Evolutionary conservation across 2,888 invertebrate genomes (phyloP), one percentile per base, ranked within the genome.

Genomic region (Ctena decussata): DNA sequence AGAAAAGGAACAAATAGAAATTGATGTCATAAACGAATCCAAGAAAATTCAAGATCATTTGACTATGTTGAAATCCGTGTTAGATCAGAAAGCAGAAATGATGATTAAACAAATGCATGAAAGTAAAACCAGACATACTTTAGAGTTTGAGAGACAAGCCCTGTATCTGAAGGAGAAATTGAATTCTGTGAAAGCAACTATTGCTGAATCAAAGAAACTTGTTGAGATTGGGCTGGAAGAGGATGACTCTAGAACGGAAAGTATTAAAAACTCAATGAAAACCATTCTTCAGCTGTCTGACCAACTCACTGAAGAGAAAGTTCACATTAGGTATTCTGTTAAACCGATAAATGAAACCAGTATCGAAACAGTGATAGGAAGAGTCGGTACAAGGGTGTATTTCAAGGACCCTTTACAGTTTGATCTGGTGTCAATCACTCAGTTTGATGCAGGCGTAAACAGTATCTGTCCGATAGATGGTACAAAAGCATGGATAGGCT

Each of bases 381-480:
- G 75, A 24, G 78, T 86, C 44, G 88, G 88, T 21, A 85, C 85
- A 0, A 76, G 88, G 2, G 88, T 88, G 11, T 88, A 86, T 37
- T 57, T 88, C 8, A 85, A 70, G 15, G 44, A 72, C n/a, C 84
- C 86, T 21, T 49, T 88, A 27, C 65, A 78, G 24, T 41, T 78
- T 30, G 70, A 57, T 21, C 44, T 85, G 27, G 65, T 30, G n/a
- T 77, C 71, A 24, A 70, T 77, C 0, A 57, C 84, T 32, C 80
- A 84, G 46, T 86, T 84, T 41, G 76, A 80, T 5, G 85, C 79
- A n/a, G 85, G 84, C 6, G 80, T 88, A 8, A 81, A 85, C 41
- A 84, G 85, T 77, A 88, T 88, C 37, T 88, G 88, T 80, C 88
- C 88, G 0, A 46, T 88, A 12, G 80, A 80, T 41, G 71, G 70